Conservation (phyloP, 2,113 vertebrate species). For the Brevimyrus niger region DNA sequence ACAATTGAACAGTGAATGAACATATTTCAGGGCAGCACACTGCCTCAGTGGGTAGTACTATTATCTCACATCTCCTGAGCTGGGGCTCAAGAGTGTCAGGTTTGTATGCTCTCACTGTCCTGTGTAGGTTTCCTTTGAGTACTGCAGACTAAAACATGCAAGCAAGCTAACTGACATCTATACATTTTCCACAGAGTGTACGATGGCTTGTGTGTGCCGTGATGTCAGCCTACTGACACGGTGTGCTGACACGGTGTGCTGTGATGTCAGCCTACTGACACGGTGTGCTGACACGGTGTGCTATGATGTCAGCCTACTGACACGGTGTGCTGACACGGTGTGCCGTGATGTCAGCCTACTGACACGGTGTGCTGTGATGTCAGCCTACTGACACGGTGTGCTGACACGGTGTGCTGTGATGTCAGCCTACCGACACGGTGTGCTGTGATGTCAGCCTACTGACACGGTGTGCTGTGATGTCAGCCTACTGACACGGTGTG, state of each 20-base stretch:
- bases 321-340: neutral
- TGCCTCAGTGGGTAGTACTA: neutral
- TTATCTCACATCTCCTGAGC: neutral
- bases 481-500: neutral
- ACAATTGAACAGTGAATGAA: neutral
- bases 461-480: neutral
- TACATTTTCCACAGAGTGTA: neutral
- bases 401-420: neutral
- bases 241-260: neutral
- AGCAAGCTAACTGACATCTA: neutral
- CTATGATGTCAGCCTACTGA: neutral
- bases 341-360: neutral
- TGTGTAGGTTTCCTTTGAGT: neutral
- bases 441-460: neutral
- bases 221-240: neutral
- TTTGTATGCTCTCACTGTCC: neutral
- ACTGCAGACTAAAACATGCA: neutral
- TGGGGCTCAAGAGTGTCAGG: neutral
- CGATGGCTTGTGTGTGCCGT: neutral
- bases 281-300: neutral
- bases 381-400: no score
- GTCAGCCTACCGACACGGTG: no score
- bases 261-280: no score
- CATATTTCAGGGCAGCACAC: neutral
- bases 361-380: neutral